Percentiles rank a stretch among this genome's conserved stretches.
Evolutionary conservation across 1,140 invertebrate genomes (phyloP).

Genomic region (Euborellia annulipes): DNA sequence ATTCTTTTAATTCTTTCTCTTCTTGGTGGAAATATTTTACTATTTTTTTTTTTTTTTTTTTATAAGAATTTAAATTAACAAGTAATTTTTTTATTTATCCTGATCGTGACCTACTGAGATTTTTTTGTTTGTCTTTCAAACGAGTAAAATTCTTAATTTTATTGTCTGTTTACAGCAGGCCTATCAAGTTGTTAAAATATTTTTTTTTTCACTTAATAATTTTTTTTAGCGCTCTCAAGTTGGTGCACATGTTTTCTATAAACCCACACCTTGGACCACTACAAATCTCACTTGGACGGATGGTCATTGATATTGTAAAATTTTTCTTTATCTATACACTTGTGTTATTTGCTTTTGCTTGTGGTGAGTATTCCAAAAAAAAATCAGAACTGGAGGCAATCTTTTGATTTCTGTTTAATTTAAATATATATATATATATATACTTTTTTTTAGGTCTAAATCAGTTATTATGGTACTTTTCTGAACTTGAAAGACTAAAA

Average conservation of each 20-base stretch:
- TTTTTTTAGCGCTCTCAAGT: conserved; percentile 56
- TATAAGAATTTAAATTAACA: no score
- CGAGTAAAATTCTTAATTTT: no score
- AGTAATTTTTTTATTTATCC: no score
- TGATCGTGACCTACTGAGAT: no score
- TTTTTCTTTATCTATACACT: conserved; percentile 76
- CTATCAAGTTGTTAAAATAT: no score
- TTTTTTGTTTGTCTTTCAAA: background rate
- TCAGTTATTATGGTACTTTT: conserved; percentile 82
- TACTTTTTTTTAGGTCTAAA: conserved; percentile 42
- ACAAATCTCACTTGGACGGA: conserved; percentile 65
- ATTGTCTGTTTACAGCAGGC: no score
- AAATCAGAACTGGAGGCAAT: no score
- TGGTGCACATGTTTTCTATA: conserved; percentile 81
- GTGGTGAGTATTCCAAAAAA: conserved; percentile 34
- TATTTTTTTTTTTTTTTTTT: no score
- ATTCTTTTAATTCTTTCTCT: no score
- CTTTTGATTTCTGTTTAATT: background rate
- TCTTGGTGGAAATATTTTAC: no score
- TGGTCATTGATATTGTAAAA: conserved; percentile 78
- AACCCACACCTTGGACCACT: conserved; percentile 80
- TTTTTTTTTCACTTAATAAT: no score
- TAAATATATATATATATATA: no score
- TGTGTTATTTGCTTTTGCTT: conserved; percentile 70
- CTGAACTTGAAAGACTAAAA: conserved; percentile 58